phyloP scores from a whole-genome alignment of 2,797 vertebrate species.

The Xenentodon cancila region DNA sequence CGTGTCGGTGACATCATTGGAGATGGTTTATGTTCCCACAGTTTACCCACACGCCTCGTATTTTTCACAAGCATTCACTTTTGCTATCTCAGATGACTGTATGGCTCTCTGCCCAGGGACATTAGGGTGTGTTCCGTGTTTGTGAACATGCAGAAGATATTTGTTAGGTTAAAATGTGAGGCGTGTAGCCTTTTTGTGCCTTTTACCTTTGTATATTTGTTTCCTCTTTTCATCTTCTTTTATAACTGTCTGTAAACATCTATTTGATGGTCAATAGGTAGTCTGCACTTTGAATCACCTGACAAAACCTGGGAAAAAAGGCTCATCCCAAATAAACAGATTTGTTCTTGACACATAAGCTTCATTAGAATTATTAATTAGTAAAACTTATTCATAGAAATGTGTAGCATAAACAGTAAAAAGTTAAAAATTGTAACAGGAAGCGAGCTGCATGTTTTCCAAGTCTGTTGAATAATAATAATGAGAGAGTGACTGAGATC shows the following conservation, averaged over 20 bases:
- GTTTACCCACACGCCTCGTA: background rate
- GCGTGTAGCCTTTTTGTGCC: background rate
- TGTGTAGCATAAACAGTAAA: too few relatives aligned
- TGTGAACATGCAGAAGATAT: background rate
- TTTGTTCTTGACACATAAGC: too few relatives aligned
- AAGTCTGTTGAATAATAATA: too few relatives aligned
- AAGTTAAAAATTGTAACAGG: too few relatives aligned
- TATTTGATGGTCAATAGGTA: background rate
- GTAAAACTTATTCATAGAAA: too few relatives aligned
- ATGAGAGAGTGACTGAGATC: too few relatives aligned
- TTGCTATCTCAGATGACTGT: constrained; percentile 1
- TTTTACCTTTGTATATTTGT: background rate
- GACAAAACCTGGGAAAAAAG: too few relatives aligned
- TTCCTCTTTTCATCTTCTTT: background rate
- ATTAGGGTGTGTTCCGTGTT: background rate
- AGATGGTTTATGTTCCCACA: background rate
- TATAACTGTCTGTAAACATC: background rate
- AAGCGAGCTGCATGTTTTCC: too few relatives aligned
- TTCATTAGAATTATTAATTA: too few relatives aligned
- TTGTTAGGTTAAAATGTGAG: background rate
- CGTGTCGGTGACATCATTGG: background rate
- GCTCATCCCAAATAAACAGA: too few relatives aligned
- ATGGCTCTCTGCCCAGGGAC: background rate
- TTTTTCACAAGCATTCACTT: constrained; percentile 19
- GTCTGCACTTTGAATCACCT: too few relatives aligned